phyloP scores from a whole-genome alignment of 2,888 invertebrate species.

The Bursaphelenchus okinawaensis region DNA sequence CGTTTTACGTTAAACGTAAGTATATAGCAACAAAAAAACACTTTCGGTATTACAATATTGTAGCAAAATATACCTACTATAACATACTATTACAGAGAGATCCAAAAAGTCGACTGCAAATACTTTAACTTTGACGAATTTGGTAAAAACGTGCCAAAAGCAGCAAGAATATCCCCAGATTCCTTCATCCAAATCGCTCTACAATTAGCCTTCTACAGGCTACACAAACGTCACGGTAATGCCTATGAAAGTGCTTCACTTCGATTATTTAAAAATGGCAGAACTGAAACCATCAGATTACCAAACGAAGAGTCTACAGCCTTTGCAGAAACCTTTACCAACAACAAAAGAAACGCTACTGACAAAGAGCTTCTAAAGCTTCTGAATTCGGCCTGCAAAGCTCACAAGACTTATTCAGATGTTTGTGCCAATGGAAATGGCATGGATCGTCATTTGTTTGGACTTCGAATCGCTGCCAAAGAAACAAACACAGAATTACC shows the following conservation, averaged over 20 bases:
- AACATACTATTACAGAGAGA: slow-evolving; percentile 48
- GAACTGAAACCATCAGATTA: slow-evolving; percentile 89
- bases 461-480: slow-evolving; percentile 75
- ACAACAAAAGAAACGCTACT: slow-evolving; percentile 54
- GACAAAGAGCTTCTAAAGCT: slow-evolving; percentile 66
- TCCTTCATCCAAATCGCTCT: slow-evolving; percentile 58
- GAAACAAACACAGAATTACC: slow-evolving; percentile 61
- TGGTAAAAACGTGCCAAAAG: slow-evolving; percentile 63
- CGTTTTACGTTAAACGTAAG: too few species aligned
- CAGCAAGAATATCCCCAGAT: slow-evolving; percentile 62
- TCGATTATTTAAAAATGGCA: slow-evolving; percentile 65
- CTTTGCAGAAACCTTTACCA: slow-evolving; percentile 67
- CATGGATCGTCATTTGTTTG: slow-evolving; percentile 83
- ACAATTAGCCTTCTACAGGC: slow-evolving; percentile 49
- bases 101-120: slow-evolving; percentile 61
- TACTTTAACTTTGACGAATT: slow-evolving; percentile 60
- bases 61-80: too few species aligned
- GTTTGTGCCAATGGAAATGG: slow-evolving; percentile 76
- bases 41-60: too few species aligned
- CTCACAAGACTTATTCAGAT: slow-evolving; percentile 75
- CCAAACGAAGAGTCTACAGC: slow-evolving; percentile 75
- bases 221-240: slow-evolving; percentile 67
- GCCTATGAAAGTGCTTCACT: slow-evolving; percentile 88
- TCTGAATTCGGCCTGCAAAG: slow-evolving; percentile 70
- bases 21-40: too few species aligned